Evolutionary conservation across 2,797 vertebrate genomes (phyloP).

Genomic region (Halcyon badia): DNA sequence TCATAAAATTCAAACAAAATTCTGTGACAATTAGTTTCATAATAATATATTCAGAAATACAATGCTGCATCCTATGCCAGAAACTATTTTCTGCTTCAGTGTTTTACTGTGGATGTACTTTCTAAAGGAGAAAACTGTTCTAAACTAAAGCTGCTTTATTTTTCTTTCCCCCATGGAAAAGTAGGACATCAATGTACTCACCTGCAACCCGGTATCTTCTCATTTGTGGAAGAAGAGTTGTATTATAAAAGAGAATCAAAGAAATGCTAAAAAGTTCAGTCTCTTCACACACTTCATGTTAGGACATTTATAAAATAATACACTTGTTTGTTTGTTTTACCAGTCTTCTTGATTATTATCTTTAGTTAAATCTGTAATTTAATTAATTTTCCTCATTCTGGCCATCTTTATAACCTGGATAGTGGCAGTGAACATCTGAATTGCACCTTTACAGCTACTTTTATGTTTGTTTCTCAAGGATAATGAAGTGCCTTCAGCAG

Average conservation of each 20-base stretch:
- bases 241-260: not conserved
- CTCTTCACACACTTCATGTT: not conserved
- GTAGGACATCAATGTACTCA: not conserved
- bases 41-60: constrained; percentile 31
- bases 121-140: not conserved
- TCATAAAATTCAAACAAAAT: constrained; percentile 28
- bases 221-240: not conserved
- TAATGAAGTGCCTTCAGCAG: not conserved
- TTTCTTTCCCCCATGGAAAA: not conserved
- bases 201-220: not conserved
- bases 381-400: not conserved
- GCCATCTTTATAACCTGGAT: not conserved
- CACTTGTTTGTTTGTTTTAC: constrained; percentile 1
- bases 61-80: not conserved
- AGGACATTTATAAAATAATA: not conserved
- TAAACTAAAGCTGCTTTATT: not conserved
- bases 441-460: not conserved
- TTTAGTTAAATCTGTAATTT: constrained; percentile 36
- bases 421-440: not conserved
- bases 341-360: not conserved
- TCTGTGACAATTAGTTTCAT: constrained; percentile 45
- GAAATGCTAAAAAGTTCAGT: not conserved
- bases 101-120: not conserved
- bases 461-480: constrained; percentile 10
- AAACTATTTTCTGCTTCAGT: constrained; percentile 54